Evolutionary conservation across 64 coral and sea anemone genomes (phyloP).

Genomic region (Stylophora pistillata): DNA sequence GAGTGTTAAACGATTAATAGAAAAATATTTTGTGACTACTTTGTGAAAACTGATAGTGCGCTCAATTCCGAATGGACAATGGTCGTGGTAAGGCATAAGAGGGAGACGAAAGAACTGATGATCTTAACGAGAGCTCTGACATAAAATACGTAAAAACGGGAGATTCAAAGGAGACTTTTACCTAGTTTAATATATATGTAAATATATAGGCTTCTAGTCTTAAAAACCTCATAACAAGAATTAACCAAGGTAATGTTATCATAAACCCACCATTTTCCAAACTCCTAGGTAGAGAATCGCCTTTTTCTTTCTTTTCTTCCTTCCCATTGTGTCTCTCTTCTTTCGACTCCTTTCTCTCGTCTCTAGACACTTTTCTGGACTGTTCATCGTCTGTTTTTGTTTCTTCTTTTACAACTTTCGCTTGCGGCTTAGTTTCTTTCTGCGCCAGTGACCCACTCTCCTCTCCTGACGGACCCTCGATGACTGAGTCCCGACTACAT

Average conservation of each 20-base stretch:
- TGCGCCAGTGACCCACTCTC: background rate
- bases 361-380: conserved; percentile 23
- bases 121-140: too few relatives aligned
- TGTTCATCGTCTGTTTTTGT: conserved; percentile 46
- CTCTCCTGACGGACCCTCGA: conserved; percentile 19
- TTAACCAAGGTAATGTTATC: too few relatives aligned
- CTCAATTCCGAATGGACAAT: background rate
- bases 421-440: background rate
- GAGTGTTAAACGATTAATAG: background rate
- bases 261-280: background rate
- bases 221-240: background rate
- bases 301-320: conserved; percentile 32
- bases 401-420: background rate
- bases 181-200: too few relatives aligned
- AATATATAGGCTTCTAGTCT: too few relatives aligned
- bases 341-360: conserved; percentile 52
- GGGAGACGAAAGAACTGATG: too few relatives aligned
- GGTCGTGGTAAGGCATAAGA: too few relatives aligned
- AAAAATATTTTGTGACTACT: background rate
- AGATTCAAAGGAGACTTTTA: background rate
- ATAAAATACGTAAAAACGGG: background rate
- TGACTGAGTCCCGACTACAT: conserved; percentile 77
- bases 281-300: conserved; percentile 25
- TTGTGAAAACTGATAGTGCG: too few relatives aligned
- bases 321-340: conserved; percentile 32